Evolutionary conservation across 1,140 invertebrate species (phyloP), one percentile per base, ranked within the genome.

Genomic region (Stegodyphus mimosarum): DNA sequence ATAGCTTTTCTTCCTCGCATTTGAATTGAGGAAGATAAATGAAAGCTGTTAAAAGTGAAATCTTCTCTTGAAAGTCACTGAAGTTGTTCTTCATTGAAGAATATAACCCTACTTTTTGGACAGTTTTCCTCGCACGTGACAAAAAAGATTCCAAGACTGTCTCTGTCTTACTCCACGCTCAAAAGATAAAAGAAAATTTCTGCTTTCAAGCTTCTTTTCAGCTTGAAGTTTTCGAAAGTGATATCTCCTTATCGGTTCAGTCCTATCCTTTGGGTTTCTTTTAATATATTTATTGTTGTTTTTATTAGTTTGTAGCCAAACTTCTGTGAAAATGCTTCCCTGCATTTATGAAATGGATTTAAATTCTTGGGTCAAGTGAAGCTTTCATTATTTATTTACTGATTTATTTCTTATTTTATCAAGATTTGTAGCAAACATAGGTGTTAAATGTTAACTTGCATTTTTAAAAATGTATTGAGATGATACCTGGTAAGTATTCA

Each of bases 71-170:
- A 60, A 75, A 75, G 63, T 55, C 73, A 75, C 73, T 63, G 73
- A 75, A 75, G 73, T 75, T 52, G 73, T 63, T 75, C 73, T 75
- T 75, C 73, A 75, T 60, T 75, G 55, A 33, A 75, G 52, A 18
- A 52, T 52, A 75, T 75, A 75, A 60, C 55, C 48, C 49, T 33
- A 2, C 11, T 55, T 63, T 74, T 75, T 75, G 55, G 17, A 60
- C 33, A 17, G 33, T 75, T 49, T 75, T 60, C 48, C 5, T 75
- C 18, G 73, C 73, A 63, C 73, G 53, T 75, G 73, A 75, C 52
- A 49, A 18, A 75, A n/a, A 63, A 17, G 60, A n/a, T 33, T 33
- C n/a, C 7, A 55, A 48, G 53, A 15, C 52, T 18, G 73, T 48
- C 73, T 64, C 17, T 13, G 63, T 64, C 17, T 17, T 10, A 64